Percentiles rank a stretch among this genome's conserved stretches.
Evolutionary conservation across 1,140 invertebrate species (phyloP).

Genomic region (Brachionus sp.): DNA sequence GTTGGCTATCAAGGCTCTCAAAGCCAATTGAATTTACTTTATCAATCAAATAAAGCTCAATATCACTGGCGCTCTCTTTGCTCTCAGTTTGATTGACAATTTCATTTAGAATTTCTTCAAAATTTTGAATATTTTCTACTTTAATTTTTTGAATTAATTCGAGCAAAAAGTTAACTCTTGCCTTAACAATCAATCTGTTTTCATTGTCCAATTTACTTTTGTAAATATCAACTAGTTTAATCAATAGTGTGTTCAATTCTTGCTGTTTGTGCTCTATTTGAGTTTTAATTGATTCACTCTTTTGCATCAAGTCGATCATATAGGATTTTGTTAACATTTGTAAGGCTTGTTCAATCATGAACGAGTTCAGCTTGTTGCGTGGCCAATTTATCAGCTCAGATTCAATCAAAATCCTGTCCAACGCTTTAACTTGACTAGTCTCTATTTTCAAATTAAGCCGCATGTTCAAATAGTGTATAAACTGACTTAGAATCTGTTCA

Average conservation of each 20-base stretch:
- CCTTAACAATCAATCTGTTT: neutral
- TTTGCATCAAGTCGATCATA: neutral
- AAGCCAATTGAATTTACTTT: neutral
- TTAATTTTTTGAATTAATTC: neutral
- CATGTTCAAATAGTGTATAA: slow-evolving; percentile 5
- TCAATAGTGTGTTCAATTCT: neutral
- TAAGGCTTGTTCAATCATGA: neutral
- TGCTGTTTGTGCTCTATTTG: neutral
- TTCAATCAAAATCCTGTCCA: neutral
- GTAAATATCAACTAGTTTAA: neutral
- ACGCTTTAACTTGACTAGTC: neutral
- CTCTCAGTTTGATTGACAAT: neutral
- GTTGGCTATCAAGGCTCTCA: neutral
- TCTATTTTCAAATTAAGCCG: neutral
- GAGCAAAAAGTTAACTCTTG: slow-evolving; percentile 29
- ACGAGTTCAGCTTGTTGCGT: neutral
- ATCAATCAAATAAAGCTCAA: neutral
- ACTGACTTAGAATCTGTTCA: neutral
- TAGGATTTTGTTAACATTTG: slow-evolving; percentile 1
- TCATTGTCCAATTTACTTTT: slow-evolving; percentile 14
- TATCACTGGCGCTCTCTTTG: neutral
- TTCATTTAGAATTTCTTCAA: neutral
- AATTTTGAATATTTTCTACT: neutral
- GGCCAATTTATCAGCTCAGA: neutral
- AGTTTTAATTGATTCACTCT: neutral